phyloP scores from a whole-genome alignment of 2,888 invertebrate genomes.

The Spilarctia lutea region DNA sequence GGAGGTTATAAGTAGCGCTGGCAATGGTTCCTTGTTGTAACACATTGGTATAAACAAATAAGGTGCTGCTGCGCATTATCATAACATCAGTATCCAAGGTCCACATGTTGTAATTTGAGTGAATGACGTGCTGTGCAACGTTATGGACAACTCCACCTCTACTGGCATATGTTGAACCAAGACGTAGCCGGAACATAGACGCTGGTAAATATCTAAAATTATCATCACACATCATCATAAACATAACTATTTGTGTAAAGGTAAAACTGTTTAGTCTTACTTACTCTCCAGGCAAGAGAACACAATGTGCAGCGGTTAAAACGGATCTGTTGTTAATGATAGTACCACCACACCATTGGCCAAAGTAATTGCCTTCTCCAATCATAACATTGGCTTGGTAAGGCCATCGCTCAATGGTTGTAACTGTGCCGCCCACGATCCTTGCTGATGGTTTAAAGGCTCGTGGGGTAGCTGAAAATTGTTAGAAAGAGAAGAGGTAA shows the following conservation, averaged over 20 bases:
- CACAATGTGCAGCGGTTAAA: conserved; percentile 63
- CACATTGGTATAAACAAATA: conserved; percentile 30
- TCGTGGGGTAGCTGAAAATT: background rate
- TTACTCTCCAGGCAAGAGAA: background rate
- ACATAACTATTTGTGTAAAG: background rate
- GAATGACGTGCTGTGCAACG: conserved; percentile 36
- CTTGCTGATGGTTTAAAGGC: background rate
- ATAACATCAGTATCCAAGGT: conserved; percentile 24
- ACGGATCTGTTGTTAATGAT: conserved; percentile 58
- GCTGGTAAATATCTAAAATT: background rate
- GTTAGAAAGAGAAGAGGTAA: background rate
- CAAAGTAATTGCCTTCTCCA: conserved; percentile 26
- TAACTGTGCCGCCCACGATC: background rate
- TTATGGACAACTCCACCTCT: conserved; percentile 53
- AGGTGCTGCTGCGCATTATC: background rate
- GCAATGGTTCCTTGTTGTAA: conserved; percentile 50
- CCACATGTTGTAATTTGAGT: conserved; percentile 46
- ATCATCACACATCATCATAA: background rate
- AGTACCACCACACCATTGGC: conserved; percentile 55
- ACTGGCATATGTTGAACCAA: conserved; percentile 54
- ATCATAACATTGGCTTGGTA: conserved; percentile 44
- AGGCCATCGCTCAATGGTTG: conserved; percentile 49
- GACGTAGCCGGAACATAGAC: conserved; percentile 17
- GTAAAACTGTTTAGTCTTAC: background rate
- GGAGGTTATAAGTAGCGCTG: conserved; percentile 50